phyloP scores from a whole-genome alignment of 2,888 invertebrate genomes.

The Calameuta pallipes region DNA sequence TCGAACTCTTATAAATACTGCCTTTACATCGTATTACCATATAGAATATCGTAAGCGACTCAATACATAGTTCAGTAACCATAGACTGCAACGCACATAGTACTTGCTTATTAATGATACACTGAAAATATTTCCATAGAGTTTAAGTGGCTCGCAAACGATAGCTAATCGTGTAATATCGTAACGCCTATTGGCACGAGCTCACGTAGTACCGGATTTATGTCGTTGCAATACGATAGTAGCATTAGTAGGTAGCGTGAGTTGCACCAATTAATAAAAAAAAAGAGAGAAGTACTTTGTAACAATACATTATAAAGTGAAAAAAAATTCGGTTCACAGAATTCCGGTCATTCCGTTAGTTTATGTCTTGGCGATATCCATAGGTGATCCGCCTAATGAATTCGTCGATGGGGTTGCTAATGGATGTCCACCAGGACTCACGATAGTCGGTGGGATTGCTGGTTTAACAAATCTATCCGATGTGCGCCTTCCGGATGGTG shows the following conservation, averaged over 20 bases:
- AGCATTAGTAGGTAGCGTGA: constrained; percentile 18
- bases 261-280: not conserved
- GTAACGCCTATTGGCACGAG: not conserved
- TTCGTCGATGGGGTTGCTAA: constrained; percentile 48
- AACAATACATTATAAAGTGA: constrained; percentile 36
- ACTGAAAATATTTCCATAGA: not conserved
- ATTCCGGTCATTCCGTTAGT: not conserved
- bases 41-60: constrained; percentile 7
- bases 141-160: not conserved
- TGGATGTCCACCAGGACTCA: constrained; percentile 67
- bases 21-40: constrained; percentile 26
- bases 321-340: constrained; percentile 23
- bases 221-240: constrained; percentile 3
- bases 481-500: constrained; percentile 71
- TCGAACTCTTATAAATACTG: constrained; percentile 27
- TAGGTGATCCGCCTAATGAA: constrained; percentile 57
- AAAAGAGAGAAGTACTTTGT: constrained; percentile 27
- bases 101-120: not conserved
- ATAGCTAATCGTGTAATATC: not conserved
- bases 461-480: constrained; percentile 90
- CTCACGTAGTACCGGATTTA: not conserved
- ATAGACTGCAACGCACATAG: not conserved
- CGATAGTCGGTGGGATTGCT: constrained; percentile 76
- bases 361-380: constrained; percentile 66
- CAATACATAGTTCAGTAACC: constrained; percentile 1